phyloP scores from a whole-genome alignment of 2,113 vertebrate genomes.

The rat (Rattus norvegicus) region GRCr8 NC_086028.1:27130001-27130500 shows the following conservation, averaged over 20 bases:
- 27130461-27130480: neutral
- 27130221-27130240: neutral
- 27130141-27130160: neutral
- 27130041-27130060: neutral
- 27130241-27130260: neutral
- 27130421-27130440: constrained; percentile 11
- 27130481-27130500: neutral
- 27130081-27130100: neutral
- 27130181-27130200: neutral
- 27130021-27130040: neutral
- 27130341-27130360: constrained; percentile 31
- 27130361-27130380: neutral
- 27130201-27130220: neutral
- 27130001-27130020: neutral
- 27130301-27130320: neutral
- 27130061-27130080: neutral
- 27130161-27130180: neutral
- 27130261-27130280: neutral
- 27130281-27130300: neutral
- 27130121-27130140: neutral
- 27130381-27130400: neutral
- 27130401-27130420: neutral
- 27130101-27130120: neutral
- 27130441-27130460: neutral
- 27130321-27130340: neutral